Evolutionary conservation across 1,140 invertebrate species (phyloP), one percentile per base, ranked within the genome.

Genomic region (Papilio polytes): DNA sequence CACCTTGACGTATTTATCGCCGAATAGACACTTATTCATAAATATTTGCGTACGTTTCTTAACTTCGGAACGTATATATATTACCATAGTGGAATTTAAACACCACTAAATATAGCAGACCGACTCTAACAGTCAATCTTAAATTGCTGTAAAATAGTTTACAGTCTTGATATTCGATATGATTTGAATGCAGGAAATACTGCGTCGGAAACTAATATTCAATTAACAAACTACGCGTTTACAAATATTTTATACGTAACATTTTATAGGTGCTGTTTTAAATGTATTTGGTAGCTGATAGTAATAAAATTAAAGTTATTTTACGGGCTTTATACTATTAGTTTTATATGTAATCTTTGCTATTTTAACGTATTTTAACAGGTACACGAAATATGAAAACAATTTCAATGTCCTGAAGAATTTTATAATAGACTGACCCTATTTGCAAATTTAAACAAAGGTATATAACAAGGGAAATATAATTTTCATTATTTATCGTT

Each of bases 101-200:
- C 81, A 80, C 76, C 73, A 77, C 78, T 51, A 73, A 82, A 88
- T 84, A 84, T 82, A 82, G 78, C 74, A 82, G 81, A 80, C 77
- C 80, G 84, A 91, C 87, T 84, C 85, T 70, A 77, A 87, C 82
- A 84, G 80, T 85, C 87, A 87, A 85, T 88, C 85, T 87, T 85
- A 87, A 90, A 92, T 90, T 89, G 87, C 84, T 85, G 86, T 86
- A 84, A 88, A 88, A 89, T 87, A 87, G 85, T 90, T 90, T 85
- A 87, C 85, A 83, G 90, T 90, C 89, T 85, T 83, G 81, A 86
- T 86, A 87, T 81, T 70, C 81, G 88, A 89, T 90, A 87, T 78
- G 78, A 90, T 86, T 84, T 80, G 84, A 84, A 84, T 85, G 85
- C 85, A 82, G 83, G 85, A 87, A 86, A 87, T 84, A 85, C 80